Evolutionary conservation across 2,797 vertebrate species (phyloP).

Genomic region (Danio jaintianensis): DNA sequence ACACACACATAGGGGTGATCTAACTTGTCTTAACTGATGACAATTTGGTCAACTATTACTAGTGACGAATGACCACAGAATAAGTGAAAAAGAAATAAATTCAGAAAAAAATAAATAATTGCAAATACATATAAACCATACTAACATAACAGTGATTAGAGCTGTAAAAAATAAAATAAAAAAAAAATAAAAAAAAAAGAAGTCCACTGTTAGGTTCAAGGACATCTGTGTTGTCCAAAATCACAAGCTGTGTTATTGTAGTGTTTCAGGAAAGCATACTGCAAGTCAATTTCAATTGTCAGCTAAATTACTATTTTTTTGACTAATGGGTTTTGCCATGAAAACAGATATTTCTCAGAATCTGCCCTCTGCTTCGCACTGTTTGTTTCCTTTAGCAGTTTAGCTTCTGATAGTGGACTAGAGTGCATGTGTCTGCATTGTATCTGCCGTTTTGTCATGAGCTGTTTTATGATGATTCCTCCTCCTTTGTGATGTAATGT

Average conservation of each 20-base stretch:
- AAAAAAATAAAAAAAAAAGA: no score
- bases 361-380: neutral
- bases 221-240: neutral
- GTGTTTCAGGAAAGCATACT: neutral
- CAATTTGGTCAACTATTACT: no score
- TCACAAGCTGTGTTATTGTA: neutral
- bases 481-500: slow-evolving; percentile 85
- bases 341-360: neutral
- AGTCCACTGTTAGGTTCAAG: neutral
- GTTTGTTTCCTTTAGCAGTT: slow-evolving; percentile 13
- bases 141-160: neutral
- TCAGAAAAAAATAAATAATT: neutral
- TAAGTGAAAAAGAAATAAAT: slow-evolving; percentile 1
- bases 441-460: slow-evolving; percentile 83
- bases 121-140: neutral
- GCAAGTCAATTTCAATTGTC: neutral
- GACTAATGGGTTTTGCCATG: neutral
- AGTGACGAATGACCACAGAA: no score
- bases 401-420: neutral
- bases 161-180: no score
- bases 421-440: slow-evolving; percentile 77
- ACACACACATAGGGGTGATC: no score
- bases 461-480: slow-evolving; percentile 84
- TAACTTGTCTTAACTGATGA: no score
- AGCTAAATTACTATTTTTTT: neutral